Conservation (phyloP, 2,888 invertebrate species). For the Barypeithes pellucidus region DNA sequence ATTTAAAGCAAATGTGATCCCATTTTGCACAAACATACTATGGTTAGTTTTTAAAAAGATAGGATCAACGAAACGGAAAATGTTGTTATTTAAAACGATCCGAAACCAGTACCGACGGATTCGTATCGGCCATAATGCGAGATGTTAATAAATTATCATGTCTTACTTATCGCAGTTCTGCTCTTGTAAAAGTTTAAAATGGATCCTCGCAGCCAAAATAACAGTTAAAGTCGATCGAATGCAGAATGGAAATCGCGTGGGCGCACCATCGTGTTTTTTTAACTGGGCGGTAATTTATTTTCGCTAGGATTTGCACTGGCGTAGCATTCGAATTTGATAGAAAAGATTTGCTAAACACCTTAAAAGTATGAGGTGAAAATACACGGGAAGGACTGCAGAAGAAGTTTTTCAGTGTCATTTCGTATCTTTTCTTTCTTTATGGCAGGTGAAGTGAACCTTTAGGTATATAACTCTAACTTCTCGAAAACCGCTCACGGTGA, state of each 20-base stretch:
- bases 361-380: too few species aligned
- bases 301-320: not conserved
- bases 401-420: too few species aligned
- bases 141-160: not conserved
- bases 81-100: not conserved
- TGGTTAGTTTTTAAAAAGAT: not conserved
- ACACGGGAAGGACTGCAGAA: too few species aligned
- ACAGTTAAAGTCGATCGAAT: constrained; percentile 6
- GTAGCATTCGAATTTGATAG: too few species aligned
- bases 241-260: not conserved
- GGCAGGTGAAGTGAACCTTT: too few species aligned
- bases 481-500: too few species aligned
- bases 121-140: too few species aligned
- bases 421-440: too few species aligned
- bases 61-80: not conserved
- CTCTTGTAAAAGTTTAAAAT: constrained; percentile 1
- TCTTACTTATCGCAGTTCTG: not conserved
- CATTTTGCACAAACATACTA: not conserved
- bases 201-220: not conserved
- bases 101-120: not conserved
- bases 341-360: too few species aligned
- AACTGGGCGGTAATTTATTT: constrained; percentile 17
- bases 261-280: constrained; percentile 4
- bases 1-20: constrained; percentile 6
- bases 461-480: too few species aligned